Evolutionary conservation across 2,113 vertebrate species (phyloP), one percentile per base, ranked within the genome.

Genomic region (Notothenia rossii): DNA sequence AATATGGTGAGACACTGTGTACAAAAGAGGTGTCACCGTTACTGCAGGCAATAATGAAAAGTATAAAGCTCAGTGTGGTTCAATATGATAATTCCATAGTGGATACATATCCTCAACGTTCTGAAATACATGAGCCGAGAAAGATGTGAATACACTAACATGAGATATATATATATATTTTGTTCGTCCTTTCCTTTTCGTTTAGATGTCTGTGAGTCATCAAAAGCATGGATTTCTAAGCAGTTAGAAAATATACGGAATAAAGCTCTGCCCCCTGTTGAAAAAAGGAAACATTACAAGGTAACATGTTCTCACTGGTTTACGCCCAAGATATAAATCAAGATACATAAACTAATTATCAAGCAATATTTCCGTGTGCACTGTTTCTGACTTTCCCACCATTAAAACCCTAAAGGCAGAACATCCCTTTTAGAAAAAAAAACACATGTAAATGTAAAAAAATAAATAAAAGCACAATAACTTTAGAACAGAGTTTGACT

Each of bases 201-300:
- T 29, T 20, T 4, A 22, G 10, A 5, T 11, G 15, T 58, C 56
- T 20, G 7, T 61, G 56, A 61, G 12, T 40, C 12, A 12, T 0
- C 7, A 53, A 20, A 51, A 8, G 0, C n/a, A 13, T 45, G 17
- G 36, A 46, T 15, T 33, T 36, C 5, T 50, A 33, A 17, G 2
- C 20, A 4, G 25, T 22, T 1, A 13, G 20, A 7, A 2, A 11
- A 56, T 10, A 20, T 45, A 51, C 14, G 1, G 49, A 29, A 54
- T 50, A 55, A 18, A 18, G 2, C 36, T 72, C 54, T 83, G 68
- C 48, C 69, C 51, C 61, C 76, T 83, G 60, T 10, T 70, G 72
- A 12, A 36, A 36, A 64, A 55, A 61, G 1, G 48, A 69, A 82
- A 56, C 33, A 67, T 11, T 72, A 36, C 81, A 71, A 18, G 17